These are phyloP conservation scores for Lypha dubia DNA, from an alignment of 2,888 invertebrate species.

Conservation along the genomic window DNA sequence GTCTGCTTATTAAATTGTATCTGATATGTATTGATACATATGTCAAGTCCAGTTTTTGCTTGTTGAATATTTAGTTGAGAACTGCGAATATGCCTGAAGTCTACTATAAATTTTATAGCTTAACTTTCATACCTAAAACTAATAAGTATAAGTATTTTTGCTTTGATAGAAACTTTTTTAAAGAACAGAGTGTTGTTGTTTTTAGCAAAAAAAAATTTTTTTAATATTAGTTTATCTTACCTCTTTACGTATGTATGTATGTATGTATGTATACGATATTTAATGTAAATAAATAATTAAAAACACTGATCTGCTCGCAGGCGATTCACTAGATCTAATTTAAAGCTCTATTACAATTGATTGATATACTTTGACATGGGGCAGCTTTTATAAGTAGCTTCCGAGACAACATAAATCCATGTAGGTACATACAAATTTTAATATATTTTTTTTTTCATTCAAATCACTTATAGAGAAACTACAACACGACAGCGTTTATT, in stretches of 20 bases:
- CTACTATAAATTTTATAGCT: background rate
- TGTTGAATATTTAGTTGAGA: background rate
- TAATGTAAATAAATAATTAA: background rate
- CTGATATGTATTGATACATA: background rate
- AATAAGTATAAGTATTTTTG: too few relatives aligned
- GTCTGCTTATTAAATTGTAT: background rate
- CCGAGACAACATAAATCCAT: constrained; percentile 46
- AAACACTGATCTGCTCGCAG: constrained; percentile 6
- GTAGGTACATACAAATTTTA: constrained; percentile 46
- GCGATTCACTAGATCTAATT: constrained; percentile 27
- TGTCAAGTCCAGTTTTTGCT: background rate
- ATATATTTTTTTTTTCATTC: constrained; percentile 39
- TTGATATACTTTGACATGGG: constrained; percentile 34
- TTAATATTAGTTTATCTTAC: constrained; percentile 3
- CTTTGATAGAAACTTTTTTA: background rate
- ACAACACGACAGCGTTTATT: constrained; percentile 34
- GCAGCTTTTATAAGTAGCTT: constrained; percentile 52
- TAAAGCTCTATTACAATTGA: constrained; percentile 45
- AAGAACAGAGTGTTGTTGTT: background rate
- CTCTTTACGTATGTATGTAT: constrained; percentile 14
- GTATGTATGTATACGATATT: background rate
- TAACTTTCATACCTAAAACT: too few relatives aligned
- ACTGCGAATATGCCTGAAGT: background rate
- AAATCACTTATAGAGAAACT: constrained; percentile 40
- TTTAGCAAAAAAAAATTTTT: too few relatives aligned